These are phyloP conservation scores for Melozone crissalis DNA, from an alignment of 2,113 vertebrate genomes.

Conservation along the genomic window DNA sequence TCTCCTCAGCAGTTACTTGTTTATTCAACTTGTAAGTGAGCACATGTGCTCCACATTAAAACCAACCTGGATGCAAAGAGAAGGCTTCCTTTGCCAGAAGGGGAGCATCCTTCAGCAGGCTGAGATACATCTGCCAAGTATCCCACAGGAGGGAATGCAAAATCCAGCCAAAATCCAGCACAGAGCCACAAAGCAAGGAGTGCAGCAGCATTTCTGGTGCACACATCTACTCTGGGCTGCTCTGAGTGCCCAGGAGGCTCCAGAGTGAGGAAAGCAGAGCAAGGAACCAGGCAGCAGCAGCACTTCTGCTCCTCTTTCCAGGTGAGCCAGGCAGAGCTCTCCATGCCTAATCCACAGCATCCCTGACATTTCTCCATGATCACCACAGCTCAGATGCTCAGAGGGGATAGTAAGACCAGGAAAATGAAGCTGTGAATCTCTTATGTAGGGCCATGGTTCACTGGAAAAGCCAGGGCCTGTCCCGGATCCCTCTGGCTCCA, in stretches of 20 bases:
- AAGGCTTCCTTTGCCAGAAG: neutral
- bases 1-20: neutral
- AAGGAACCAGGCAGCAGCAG: neutral
- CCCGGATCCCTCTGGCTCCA: neutral
- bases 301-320: neutral
- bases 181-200: neutral
- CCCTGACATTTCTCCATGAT: neutral
- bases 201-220: neutral
- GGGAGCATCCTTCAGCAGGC: neutral
- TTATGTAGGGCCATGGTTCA: neutral
- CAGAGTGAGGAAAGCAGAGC: rapidly evolving
- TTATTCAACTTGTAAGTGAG: neutral
- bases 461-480: neutral
- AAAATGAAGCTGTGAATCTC: neutral
- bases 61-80: neutral
- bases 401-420: neutral
- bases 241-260: rapidly evolving
- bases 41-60: neutral
- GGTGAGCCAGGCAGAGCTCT: neutral
- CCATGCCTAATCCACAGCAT: rapidly evolving
- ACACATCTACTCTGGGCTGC: neutral
- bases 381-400: neutral
- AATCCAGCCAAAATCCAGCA: neutral
- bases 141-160: neutral
- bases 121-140: neutral